These are phyloP conservation scores for Chesias legatella DNA, from an alignment of 2,888 invertebrate genomes.

Conservation along the genomic window DNA sequence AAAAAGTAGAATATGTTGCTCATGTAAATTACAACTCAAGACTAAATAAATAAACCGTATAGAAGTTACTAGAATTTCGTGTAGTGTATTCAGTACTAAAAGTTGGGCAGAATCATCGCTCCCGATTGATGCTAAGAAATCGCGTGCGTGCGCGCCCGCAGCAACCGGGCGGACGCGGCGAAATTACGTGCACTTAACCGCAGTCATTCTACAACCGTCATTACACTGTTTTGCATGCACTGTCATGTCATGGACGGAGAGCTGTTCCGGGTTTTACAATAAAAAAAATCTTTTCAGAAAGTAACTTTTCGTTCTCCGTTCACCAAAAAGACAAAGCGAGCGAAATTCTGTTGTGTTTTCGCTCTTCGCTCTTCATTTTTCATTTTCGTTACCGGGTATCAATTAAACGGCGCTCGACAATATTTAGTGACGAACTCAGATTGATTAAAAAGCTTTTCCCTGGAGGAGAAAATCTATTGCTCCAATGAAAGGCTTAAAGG, in stretches of 20 bases:
- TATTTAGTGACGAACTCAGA: conserved; percentile 14
- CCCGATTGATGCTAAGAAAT: conserved; percentile 53
- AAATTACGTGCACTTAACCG: conserved; percentile 72
- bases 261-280: conserved; percentile 31
- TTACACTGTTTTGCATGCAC: conserved; percentile 57
- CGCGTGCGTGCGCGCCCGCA: conserved; percentile 71
- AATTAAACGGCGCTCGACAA: background rate
- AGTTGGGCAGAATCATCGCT: conserved; percentile 40
- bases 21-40: too few relatives aligned
- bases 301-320: too few relatives aligned
- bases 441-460: conserved; percentile 59
- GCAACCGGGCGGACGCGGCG: conserved; percentile 58
- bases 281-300: background rate
- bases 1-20: too few relatives aligned
- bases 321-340: too few relatives aligned
- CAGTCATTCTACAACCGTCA: conserved; percentile 40
- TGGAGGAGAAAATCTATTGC: conserved; percentile 39
- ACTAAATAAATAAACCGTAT: too few relatives aligned
- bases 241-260: conserved; percentile 47
- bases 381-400: too few relatives aligned
- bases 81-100: conserved; percentile 1
- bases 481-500: conserved; percentile 52
- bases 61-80: too few relatives aligned
- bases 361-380: too few relatives aligned
- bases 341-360: too few relatives aligned